Base-by-base conservation (phyloP, 1,140 invertebrate species). In the Cataglyphis hispanica region DNA sequence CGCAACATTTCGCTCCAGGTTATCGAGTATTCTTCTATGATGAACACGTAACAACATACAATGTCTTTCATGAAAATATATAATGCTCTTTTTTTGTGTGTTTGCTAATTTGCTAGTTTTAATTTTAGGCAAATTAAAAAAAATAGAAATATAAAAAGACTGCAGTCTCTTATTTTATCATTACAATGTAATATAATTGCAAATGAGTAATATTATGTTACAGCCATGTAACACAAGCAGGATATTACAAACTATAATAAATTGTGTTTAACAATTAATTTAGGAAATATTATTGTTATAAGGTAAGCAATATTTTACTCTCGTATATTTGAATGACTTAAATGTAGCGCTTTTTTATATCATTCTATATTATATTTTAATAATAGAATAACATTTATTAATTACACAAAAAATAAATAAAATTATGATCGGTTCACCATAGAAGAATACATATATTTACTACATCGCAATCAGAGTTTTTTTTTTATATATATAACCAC, bases 371-470 rank as follows among this genome's bases (percentile, higher is more conserved):
- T 13, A 50, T 31, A 34, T 72, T 60, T 56, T 37, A 83, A 60
- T n/a, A 58, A 22, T 60, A 69, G 7, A 46, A 13, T 27, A 70
- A 40, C n/a, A n/a, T n/a, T n/a, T n/a, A n/a, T n/a, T n/a, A n/a
- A 72, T 16, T 19, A 50, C 34, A 72, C 34, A 72, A 43, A 58
- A 19, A 6, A 25, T 56, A 22, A n/a, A 81, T n/a, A 81, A 40
- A 70, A 72, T 43, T n/a, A 56, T 34, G 19, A 40, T 70, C 25
- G 60, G 78, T 83, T 83, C 78, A 83, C 37, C 66, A 74, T 83
- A 70, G 78, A 31, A 74, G 67, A 83, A 56, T 72, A 74, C 8
- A 60, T 13, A 46, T 16, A 25, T 43, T 72, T 56, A 40, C 40
- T 19, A 10, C 16, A 27, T 58, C 46, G 46, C 7, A 16, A 81